Percentiles rank a stretch among this genome's conserved stretches.
Evolutionary conservation across 2,888 invertebrate species (phyloP).

Genomic region (Drosophila ezoana): DNA sequence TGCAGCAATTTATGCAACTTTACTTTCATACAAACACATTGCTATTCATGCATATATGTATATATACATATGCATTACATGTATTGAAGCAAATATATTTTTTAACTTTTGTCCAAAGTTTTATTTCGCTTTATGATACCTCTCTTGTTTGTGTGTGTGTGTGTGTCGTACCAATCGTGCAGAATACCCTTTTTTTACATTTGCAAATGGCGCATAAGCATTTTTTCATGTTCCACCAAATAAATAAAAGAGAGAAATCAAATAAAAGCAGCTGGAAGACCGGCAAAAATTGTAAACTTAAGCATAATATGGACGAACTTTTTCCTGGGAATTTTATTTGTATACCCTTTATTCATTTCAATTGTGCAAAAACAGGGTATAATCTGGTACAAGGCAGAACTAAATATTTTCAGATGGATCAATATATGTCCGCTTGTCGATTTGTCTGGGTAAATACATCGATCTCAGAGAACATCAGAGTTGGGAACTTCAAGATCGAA

Average conservation of each 20-base stretch:
- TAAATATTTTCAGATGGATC: no score
- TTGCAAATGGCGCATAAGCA: slow-evolving; percentile 76
- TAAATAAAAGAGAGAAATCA: slow-evolving; percentile 10
- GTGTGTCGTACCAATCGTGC: slow-evolving; percentile 64
- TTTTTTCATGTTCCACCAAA: slow-evolving; percentile 59
- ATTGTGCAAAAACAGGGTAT: background rate
- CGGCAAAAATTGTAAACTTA: slow-evolving; percentile 57
- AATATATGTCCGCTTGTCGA: no score
- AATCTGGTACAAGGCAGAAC: no score
- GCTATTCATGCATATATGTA: background rate
- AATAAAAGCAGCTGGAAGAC: slow-evolving; percentile 21
- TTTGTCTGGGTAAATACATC: no score
- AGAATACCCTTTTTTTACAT: slow-evolving; percentile 69
- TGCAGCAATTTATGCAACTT: slow-evolving; percentile 66
- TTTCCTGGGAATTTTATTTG: slow-evolving; percentile 20
- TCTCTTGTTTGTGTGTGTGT: slow-evolving; percentile 26
- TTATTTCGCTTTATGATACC: slow-evolving; percentile 63
- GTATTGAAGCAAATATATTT: slow-evolving; percentile 33
- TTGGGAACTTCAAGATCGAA: no score
- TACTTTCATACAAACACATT: slow-evolving; percentile 21
- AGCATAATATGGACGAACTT: slow-evolving; percentile 63
- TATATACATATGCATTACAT: slow-evolving; percentile 2
- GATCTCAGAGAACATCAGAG: no score
- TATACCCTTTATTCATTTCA: background rate
- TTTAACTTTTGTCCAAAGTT: slow-evolving; percentile 62